Base-by-base conservation (phyloP, 2,113 vertebrate genomes). In the Sceloporus undulatus region DNA sequence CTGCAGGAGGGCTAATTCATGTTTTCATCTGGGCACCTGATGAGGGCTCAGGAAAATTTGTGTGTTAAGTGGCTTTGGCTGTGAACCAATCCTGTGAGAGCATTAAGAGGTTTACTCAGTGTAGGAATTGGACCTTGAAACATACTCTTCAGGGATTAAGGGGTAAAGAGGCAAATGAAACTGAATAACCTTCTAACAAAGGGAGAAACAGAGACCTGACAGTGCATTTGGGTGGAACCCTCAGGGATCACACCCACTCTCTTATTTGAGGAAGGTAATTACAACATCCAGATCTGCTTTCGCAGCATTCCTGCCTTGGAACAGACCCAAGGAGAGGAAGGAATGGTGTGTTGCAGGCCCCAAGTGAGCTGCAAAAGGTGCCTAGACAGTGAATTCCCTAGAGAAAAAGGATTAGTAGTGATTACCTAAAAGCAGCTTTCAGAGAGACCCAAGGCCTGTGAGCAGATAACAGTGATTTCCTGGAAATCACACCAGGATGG, bases 181-280 rank as follows among this genome's bases (percentile, higher is more conserved):
- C 4, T 27, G 23, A 34, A 14, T 56, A 77, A 27, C 8, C 56
- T 48, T 87, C 65, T 76, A 87, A 82, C 42, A 27, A 16, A 76
- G 59, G 71, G 59, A 76, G 56, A 82, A 38, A 62, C 56, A n/a
- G 19, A 75, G 19, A 62, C 74, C 38, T 59, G 27, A 82, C 56
- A 76, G 70, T 40, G 14, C 65, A 71, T 27, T 34, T 66, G 86
- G 86, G 71, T 27, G 71, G 19, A 65, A 75, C 40, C 79, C 23
- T 82, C 27, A 27, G 40, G 54, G 40, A 38, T 75, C 79, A 82
- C 86, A 65, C 79, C 79, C 80, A 87, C 79, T 66, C n/a, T 86
- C 79, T 66, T 82, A 82, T 82, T 87, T 87, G 65, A 66, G 71
- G 71, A 87, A 76, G 21, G 40, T 27, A 74, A 82, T 82, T 66